A percentile compares a stretch with the other conserved stretches of the same genome.
These are phyloP conservation scores for Eupeodes luniger DNA, from an alignment of 2,888 invertebrate species.

Conservation along the genomic window DNA sequence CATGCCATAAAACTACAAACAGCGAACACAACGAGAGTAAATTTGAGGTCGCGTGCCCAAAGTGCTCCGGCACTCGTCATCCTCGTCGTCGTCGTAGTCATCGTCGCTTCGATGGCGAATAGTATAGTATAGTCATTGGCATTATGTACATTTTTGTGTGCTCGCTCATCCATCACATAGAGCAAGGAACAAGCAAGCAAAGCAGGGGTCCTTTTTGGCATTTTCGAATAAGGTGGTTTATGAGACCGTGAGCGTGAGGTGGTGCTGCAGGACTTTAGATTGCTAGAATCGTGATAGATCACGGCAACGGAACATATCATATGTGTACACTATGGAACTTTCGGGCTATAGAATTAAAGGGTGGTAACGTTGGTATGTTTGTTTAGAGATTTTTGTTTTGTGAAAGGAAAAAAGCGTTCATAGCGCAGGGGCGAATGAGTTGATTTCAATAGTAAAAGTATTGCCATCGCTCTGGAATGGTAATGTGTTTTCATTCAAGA, in stretches of 20 bases:
- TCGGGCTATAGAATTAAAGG: slow-evolving; percentile 41
- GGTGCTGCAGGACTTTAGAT: slow-evolving; percentile 37
- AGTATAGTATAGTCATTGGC: slow-evolving; percentile 79
- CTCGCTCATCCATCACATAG: slow-evolving; percentile 68
- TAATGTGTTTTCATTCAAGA: neutral
- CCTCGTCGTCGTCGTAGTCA: neutral
- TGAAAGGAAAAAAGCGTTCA: slow-evolving; percentile 10
- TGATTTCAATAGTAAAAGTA: slow-evolving; percentile 18
- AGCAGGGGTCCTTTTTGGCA: slow-evolving; percentile 56
- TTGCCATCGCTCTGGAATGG: slow-evolving; percentile 22
- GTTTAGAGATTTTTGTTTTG: slow-evolving; percentile 49
- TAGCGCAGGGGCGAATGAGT: slow-evolving; percentile 56
- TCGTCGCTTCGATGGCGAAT: neutral
- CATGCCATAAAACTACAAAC: slow-evolving; percentile 74
- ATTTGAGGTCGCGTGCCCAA: slow-evolving; percentile 83
- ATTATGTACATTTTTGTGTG: slow-evolving; percentile 66
- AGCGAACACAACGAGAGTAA: slow-evolving; percentile 65
- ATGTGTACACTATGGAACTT: slow-evolving; percentile 34
- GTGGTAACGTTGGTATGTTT: slow-evolving; percentile 31
- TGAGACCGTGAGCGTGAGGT: slow-evolving; percentile 37
- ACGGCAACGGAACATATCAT: slow-evolving; percentile 61
- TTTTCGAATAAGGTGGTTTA: slow-evolving; percentile 62
- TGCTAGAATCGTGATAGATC: slow-evolving; percentile 59
- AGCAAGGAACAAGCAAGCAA: slow-evolving; percentile 22
- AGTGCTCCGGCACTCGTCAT: slow-evolving; percentile 83